A percentile compares a stretch with the other conserved stretches of the same genome.
These are phyloP conservation scores for Cyanoramphus novaezelandiae DNA, from an alignment of 2,113 vertebrate genomes.

Conservation along the genomic window DNA sequence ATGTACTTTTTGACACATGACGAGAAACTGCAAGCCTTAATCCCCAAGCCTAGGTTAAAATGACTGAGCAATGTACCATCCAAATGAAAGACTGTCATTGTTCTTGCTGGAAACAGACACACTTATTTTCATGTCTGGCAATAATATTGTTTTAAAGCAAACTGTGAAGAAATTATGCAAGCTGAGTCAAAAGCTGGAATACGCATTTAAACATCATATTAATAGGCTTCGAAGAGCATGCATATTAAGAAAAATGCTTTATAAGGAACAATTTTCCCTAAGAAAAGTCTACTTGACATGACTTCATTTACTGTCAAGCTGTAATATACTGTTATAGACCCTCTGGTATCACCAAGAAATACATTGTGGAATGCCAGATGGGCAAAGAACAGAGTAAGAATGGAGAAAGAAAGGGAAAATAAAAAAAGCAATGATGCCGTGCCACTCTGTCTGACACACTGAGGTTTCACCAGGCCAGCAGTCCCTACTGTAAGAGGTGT, in stretches of 20 bases:
- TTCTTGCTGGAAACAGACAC: constrained; percentile 29
- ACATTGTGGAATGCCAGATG: background rate
- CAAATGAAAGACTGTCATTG: constrained; percentile 49
- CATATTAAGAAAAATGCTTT: background rate
- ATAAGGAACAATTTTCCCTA: background rate
- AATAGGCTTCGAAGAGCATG: background rate
- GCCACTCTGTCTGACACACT: background rate
- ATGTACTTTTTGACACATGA: constrained; percentile 49
- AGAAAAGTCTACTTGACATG: background rate
- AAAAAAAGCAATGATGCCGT: accelerated
- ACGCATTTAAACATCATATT: constrained; percentile 9
- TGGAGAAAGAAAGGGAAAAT: background rate
- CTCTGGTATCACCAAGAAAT: background rate
- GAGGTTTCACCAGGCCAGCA: background rate
- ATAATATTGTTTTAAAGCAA: constrained; percentile 48
- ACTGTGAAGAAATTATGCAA: constrained; percentile 39
- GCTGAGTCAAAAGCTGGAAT: constrained; percentile 20
- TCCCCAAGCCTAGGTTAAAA: constrained; percentile 29
- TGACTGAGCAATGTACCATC: background rate
- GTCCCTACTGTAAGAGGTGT: accelerated
- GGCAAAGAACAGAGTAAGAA: background rate
- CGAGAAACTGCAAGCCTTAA: constrained; percentile 32
- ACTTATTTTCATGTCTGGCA: constrained; percentile 20
- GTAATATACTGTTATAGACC: background rate
- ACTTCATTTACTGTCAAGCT: background rate